A percentile compares a stretch with the other conserved stretches of the same genome.
These are phyloP conservation scores for Pectinophora gossypiella DNA, from an alignment of 1,140 invertebrate species.

Conservation along the genomic window DNA sequence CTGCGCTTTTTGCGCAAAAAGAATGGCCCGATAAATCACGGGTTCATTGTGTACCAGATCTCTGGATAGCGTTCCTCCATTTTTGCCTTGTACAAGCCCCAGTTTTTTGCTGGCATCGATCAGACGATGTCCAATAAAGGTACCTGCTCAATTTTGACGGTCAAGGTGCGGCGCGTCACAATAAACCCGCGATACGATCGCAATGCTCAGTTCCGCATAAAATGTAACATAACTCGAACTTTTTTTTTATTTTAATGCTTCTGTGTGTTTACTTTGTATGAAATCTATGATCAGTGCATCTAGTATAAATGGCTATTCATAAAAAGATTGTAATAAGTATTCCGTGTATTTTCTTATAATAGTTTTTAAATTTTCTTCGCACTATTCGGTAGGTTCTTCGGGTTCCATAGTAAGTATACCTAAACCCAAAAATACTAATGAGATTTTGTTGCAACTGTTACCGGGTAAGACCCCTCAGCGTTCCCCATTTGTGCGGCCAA, in stretches of 20 bases:
- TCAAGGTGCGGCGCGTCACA: slow-evolving; percentile 66
- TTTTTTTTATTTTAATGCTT: neutral
- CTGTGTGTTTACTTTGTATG: neutral
- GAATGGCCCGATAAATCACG: slow-evolving; percentile 62
- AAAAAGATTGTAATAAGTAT: too few species aligned
- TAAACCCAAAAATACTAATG: too few species aligned
- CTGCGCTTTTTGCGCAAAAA: slow-evolving; percentile 67
- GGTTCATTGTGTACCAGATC: slow-evolving; percentile 50
- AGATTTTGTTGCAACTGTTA: too few species aligned
- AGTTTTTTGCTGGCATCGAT: slow-evolving; percentile 57
- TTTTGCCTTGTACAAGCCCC: slow-evolving; percentile 39
- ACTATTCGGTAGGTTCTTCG: too few species aligned
- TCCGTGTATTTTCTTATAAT: too few species aligned
- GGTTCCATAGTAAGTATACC: too few species aligned
- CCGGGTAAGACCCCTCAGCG: too few species aligned
- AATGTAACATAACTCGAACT: slow-evolving; percentile 20
- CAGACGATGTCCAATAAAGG: slow-evolving; percentile 50
- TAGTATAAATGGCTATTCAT: neutral
- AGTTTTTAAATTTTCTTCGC: too few species aligned
- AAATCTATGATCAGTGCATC: neutral
- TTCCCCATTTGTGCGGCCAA: too few species aligned
- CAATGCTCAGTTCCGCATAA: slow-evolving; percentile 61
- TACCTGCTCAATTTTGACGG: slow-evolving; percentile 67
- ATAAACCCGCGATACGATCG: slow-evolving; percentile 57
- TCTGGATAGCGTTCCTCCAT: slow-evolving; percentile 32